Base-by-base conservation (phyloP, 2,888 invertebrate species). In the Automeris io region DNA sequence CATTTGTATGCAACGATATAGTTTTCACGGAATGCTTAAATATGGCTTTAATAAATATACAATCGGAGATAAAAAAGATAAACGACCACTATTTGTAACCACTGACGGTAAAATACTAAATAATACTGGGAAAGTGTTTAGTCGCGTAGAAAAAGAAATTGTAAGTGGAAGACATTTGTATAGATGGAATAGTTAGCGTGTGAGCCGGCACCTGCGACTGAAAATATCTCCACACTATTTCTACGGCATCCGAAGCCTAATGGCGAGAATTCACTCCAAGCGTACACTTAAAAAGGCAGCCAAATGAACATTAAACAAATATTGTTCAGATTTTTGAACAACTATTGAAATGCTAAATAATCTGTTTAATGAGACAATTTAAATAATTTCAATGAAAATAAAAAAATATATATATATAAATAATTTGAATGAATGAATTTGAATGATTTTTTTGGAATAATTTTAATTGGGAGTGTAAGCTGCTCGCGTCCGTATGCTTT, bases 121-220 rank as follows among this genome's bases (percentile, higher is more conserved):
- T 41, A 33, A 26, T 21, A 21, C 19, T 7, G 34, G 49, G 54
- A 50, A 53, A 61, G 57, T 53, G 54, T 63, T 66, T 50, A 57
- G 55, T 46, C 56, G 59, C 49, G 59, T 50, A 56, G 55, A 58
- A 63, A 61, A 61, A 57, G 67, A 58, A 74, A 68, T 68, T 66
- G 70, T 69, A 60, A 68, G 70, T 65, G 57, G 61, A 67, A 66
- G 74, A 68, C 69, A 69, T 69, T 62, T 64, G 60, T 58, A 57
- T 60, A 60, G 52, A 61, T 51, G n/a, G 56, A 54, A 53, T 59
- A 62, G 65, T 63, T 66, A 63, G 54, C 65, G 67, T 71, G 74
- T 42, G 73, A 73, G 65, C 51, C 54, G 60, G 50, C 77, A 78
- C 76, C 75, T 79, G 79, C 51, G 57, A 47, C 36, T 31, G 46